These are phyloP conservation scores for Napeogenes sylphis DNA, from an alignment of 2,888 invertebrate genomes.

Conservation along the genomic window DNA sequence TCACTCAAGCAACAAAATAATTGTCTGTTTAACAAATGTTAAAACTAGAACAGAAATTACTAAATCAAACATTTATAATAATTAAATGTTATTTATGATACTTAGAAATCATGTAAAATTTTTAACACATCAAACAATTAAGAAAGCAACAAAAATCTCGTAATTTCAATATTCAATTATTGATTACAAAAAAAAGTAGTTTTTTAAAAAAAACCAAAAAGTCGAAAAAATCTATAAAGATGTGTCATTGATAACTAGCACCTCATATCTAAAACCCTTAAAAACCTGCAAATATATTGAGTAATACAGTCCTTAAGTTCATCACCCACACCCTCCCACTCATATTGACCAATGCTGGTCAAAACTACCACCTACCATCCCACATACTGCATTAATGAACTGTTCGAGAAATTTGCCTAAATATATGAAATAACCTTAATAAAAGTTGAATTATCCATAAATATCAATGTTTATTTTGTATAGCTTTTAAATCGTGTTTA, in stretches of 20 bases:
- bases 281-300: slow-evolving; percentile 26
- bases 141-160: too few species aligned
- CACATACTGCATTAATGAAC: slow-evolving; percentile 16
- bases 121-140: too few species aligned
- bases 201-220: neutral
- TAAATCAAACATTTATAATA: too few species aligned
- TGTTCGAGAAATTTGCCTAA: slow-evolving; percentile 1
- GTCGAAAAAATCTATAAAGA: neutral
- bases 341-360: slow-evolving; percentile 67
- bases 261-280: neutral
- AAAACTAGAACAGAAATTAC: too few species aligned
- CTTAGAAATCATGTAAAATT: too few species aligned
- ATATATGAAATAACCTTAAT: neutral
- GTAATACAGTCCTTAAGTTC: slow-evolving; percentile 36
- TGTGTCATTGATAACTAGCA: neutral
- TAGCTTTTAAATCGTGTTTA: too few species aligned
- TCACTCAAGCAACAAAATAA: too few species aligned
- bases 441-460: neutral
- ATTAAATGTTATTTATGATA: too few species aligned
- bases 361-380: slow-evolving; percentile 60
- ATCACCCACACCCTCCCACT: slow-evolving; percentile 39
- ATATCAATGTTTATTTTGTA: neutral
- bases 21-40: too few species aligned
- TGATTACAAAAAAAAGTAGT: neutral
- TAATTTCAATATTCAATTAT: too few species aligned